Percentiles rank a stretch among this genome's conserved stretches.
These are phyloP conservation scores for Aptenodytes forsteri DNA, from an alignment of 2,113 vertebrate genomes.

Conservation along the genomic window DNA sequence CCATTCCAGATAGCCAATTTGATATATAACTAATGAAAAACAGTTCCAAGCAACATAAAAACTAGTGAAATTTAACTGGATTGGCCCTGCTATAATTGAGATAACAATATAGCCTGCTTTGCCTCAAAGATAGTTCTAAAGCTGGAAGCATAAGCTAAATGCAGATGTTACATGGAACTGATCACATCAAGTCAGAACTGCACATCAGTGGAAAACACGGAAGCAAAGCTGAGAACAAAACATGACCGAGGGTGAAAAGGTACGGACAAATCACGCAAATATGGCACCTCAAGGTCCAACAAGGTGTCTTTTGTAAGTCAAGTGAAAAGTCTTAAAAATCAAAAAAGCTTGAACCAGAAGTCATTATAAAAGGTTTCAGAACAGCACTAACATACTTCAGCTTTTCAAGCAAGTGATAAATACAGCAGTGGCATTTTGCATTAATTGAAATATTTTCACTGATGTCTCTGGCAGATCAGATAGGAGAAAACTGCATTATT, in stretches of 20 bases:
- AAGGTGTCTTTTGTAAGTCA: neutral
- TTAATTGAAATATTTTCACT: constrained; percentile 48
- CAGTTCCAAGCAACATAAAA: neutral
- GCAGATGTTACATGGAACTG: neutral
- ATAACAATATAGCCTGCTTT: neutral
- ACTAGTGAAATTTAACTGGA: neutral
- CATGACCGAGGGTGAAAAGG: neutral
- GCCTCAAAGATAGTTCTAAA: neutral
- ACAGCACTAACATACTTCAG: neutral
- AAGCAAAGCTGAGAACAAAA: neutral
- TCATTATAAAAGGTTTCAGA: neutral
- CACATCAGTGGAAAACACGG: neutral
- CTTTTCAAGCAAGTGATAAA: neutral
- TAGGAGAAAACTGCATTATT: neutral
- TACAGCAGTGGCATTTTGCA: neutral
- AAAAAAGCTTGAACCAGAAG: neutral
- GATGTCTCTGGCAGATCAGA: neutral
- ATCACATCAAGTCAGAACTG: neutral
- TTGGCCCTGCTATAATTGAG: neutral
- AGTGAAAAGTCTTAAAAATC: neutral
- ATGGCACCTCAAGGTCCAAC: neutral
- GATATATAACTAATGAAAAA: neutral
- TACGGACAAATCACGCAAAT: neutral
- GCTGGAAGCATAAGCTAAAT: neutral
- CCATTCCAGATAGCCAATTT: neutral